A percentile compares a stretch with the other conserved stretches of the same genome.
Evolutionary conservation across 2,888 invertebrate species (phyloP).

Genomic region (Pseudolycoriella hygida): DNA sequence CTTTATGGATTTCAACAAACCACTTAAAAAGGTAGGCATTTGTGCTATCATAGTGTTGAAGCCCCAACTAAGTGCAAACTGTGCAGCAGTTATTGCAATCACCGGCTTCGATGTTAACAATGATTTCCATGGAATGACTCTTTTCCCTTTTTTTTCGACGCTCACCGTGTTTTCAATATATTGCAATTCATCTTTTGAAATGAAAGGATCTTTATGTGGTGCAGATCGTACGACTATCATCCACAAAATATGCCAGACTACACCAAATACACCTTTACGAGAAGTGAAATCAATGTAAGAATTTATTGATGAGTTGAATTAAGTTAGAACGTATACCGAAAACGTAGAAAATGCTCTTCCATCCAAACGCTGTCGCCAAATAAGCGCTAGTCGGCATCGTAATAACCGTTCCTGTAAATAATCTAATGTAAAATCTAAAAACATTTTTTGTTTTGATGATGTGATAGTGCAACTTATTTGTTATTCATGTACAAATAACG

Average conservation of each 20-base stretch:
- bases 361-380: slow-evolving; percentile 54
- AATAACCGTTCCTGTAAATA: slow-evolving; percentile 25
- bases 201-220: slow-evolving; percentile 55
- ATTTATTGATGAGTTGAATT: slow-evolving; percentile 31
- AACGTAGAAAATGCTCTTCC: slow-evolving; percentile 69
- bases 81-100: slow-evolving; percentile 68
- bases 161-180: slow-evolving; percentile 47
- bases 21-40: slow-evolving; percentile 66
- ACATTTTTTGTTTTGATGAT: too few species aligned
- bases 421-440: too few species aligned
- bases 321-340: slow-evolving; percentile 38
- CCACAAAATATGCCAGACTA: slow-evolving; percentile 58
- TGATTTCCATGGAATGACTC: slow-evolving; percentile 47
- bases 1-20: slow-evolving; percentile 29
- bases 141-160: slow-evolving; percentile 27
- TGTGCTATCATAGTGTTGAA: slow-evolving; percentile 73
- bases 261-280: slow-evolving; percentile 23
- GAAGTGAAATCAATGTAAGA: background rate
- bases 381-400: slow-evolving; percentile 64
- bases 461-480: too few species aligned
- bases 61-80: slow-evolving; percentile 82
- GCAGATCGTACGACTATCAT: slow-evolving; percentile 34
- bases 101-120: slow-evolving; percentile 60
- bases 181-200: slow-evolving; percentile 51
- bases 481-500: too few species aligned